Evolutionary conservation across 92 coral and sea anemone genomes (phyloP).

Genomic region (Muricea muricata): DNA sequence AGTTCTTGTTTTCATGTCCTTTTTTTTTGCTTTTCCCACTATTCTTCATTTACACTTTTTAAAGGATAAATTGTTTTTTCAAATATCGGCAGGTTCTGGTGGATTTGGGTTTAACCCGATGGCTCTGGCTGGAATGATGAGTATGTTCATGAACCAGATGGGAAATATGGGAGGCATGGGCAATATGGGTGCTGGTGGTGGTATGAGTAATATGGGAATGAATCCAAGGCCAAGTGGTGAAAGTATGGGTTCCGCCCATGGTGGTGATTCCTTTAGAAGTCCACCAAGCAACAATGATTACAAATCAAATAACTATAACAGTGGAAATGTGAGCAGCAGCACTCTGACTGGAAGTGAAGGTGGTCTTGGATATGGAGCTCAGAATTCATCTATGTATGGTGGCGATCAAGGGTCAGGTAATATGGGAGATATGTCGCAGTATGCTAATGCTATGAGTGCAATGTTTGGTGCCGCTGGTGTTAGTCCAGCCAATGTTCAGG

Average conservation of each 20-base stretch:
- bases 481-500: slow-evolving; percentile 33
- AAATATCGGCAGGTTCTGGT: slow-evolving; percentile 38
- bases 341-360: neutral
- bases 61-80: too few species aligned
- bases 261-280: slow-evolving; percentile 64
- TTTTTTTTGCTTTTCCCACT: too few species aligned
- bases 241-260: slow-evolving; percentile 75
- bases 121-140: slow-evolving; percentile 78
- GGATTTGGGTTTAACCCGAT: slow-evolving; percentile 66
- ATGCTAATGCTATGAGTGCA: slow-evolving; percentile 23
- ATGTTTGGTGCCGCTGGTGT: slow-evolving; percentile 37
- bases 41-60: too few species aligned
- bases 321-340: neutral
- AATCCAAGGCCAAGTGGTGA: slow-evolving; percentile 46
- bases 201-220: slow-evolving; percentile 10
- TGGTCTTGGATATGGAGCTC: slow-evolving; percentile 28
- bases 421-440: slow-evolving; percentile 30
- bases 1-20: too few species aligned
- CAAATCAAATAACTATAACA: neutral
- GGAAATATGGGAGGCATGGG: slow-evolving; percentile 5
- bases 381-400: neutral
- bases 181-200: slow-evolving; percentile 16
- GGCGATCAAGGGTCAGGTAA: slow-evolving; percentile 14
- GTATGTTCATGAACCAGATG: slow-evolving; percentile 36
- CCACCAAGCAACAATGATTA: slow-evolving; percentile 59